A percentile compares a stretch with the other conserved stretches of the same genome.
Conservation (phyloP, 1,140 invertebrate species). For the Neodiprion lecontei region DNA sequence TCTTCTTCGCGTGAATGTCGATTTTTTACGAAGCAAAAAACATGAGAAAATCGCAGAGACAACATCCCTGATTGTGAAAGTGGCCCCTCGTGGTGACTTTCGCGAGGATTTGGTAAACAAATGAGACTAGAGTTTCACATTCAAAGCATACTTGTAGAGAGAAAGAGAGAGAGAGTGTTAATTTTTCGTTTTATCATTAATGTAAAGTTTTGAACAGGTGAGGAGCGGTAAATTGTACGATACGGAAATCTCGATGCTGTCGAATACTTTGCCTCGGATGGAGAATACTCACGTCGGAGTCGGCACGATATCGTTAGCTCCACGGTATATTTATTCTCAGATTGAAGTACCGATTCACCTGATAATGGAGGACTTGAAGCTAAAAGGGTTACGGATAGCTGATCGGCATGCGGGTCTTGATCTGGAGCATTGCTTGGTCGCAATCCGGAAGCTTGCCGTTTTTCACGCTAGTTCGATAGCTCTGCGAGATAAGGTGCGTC, state of each 20-base stretch:
- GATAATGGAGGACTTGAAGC: conserved; percentile 52
- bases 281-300: conserved; percentile 36
- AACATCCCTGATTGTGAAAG: neutral
- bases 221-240: conserved; percentile 39
- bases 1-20: conserved; percentile 31
- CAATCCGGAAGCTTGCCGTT: conserved; percentile 59
- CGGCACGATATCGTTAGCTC: neutral
- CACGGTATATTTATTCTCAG: conserved; percentile 34
- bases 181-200: too few species aligned
- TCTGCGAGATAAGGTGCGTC: neutral
- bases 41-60: neutral
- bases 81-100: too few species aligned
- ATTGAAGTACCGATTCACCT: conserved; percentile 43
- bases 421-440: conserved; percentile 49
- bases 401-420: conserved; percentile 56
- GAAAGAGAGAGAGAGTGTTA: too few species aligned
- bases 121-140: neutral
- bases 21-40: neutral
- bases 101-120: neutral
- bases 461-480: conserved; percentile 55
- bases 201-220: conserved; percentile 33
- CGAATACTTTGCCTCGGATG: conserved; percentile 49
- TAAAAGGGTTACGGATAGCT: conserved; percentile 55
- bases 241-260: conserved; percentile 56
- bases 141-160: too few species aligned